These are phyloP conservation scores for Pachyramphus minor DNA, from an alignment of 2,113 vertebrate genomes.

Conservation along the genomic window DNA sequence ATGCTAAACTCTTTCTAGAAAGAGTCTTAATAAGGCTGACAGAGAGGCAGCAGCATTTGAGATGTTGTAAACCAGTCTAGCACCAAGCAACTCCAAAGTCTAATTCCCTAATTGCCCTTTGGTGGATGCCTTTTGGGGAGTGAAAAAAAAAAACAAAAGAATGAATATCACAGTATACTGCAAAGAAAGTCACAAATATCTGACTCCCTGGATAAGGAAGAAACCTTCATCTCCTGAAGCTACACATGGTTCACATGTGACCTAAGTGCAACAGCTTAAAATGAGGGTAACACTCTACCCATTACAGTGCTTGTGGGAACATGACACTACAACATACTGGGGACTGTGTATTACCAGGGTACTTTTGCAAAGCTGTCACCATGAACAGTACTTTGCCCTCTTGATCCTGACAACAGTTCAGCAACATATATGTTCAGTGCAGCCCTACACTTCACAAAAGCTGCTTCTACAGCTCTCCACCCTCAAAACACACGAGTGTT, in stretches of 20 bases:
- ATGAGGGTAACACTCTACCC: not conserved
- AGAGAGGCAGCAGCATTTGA: constrained; percentile 37
- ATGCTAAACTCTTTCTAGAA: not conserved
- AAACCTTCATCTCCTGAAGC: not conserved
- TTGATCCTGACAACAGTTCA: not conserved
- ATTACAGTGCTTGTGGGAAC: not conserved
- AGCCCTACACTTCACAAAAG: not conserved
- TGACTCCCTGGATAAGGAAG: not conserved
- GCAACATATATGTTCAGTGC: not conserved
- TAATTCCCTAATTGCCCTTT: not conserved
- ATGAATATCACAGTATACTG: not conserved
- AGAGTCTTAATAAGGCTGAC: constrained; percentile 7
- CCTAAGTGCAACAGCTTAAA: not conserved
- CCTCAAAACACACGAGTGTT: not conserved
- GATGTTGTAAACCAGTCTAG: constrained; percentile 59
- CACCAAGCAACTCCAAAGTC: constrained; percentile 17
- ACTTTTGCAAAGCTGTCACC: not conserved
- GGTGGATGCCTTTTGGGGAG: not conserved
- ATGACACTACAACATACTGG: not conserved
- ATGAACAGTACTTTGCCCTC: not conserved
- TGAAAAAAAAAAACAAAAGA: not conserved
- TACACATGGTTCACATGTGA: not conserved
- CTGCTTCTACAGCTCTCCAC: not conserved
- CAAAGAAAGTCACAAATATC: not conserved
- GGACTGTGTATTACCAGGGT: not conserved